Percentiles rank a stretch among this genome's conserved stretches.
Conservation (phyloP, 2,888 invertebrate genomes). For the Acronicta alni region DNA sequence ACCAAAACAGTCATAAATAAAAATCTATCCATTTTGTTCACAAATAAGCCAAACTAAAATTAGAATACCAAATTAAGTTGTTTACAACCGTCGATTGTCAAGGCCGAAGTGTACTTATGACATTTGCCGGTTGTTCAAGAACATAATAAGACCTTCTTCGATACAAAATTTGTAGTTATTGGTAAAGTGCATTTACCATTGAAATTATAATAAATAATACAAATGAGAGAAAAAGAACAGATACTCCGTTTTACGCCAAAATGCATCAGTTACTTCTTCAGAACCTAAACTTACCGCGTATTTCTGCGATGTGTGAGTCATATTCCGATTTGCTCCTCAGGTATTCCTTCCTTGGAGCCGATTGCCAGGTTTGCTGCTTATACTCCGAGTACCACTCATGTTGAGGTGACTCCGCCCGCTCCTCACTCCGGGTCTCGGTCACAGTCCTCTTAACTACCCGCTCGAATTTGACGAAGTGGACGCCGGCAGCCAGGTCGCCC, state of each 20-base stretch:
- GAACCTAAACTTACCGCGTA: slow-evolving; percentile 91
- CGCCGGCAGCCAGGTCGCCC: slow-evolving; percentile 90
- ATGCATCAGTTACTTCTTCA: background rate
- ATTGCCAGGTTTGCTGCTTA: slow-evolving; percentile 89
- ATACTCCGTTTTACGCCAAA: background rate
- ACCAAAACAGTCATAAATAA: slow-evolving; percentile 21
- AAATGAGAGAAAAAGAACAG: background rate
- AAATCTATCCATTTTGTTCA: slow-evolving; percentile 44
- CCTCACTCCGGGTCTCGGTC: slow-evolving; percentile 79
- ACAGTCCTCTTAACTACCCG: slow-evolving; percentile 92
- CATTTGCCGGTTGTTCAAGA: slow-evolving; percentile 63
- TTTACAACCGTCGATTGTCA: slow-evolving; percentile 66
- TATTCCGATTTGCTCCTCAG: slow-evolving; percentile 94
- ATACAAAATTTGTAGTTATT: slow-evolving; percentile 2
- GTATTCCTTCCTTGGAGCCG: slow-evolving; percentile 92
- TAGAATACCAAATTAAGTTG: slow-evolving; percentile 67
- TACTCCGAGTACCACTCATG: slow-evolving; percentile 86
- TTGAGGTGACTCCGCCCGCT: slow-evolving; percentile 82
- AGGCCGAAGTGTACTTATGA: slow-evolving; percentile 66
- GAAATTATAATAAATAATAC: background rate
- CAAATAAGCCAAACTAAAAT: slow-evolving; percentile 48
- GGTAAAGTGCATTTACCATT: slow-evolving; percentile 6
- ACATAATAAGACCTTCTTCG: slow-evolving; percentile 11
- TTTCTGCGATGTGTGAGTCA: slow-evolving; percentile 95
- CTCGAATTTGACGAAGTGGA: slow-evolving; percentile 92